Percentiles rank a stretch among this genome's conserved stretches.
These are phyloP conservation scores for Neogobius melanostomus DNA, from an alignment of 2,113 vertebrate species.

Conservation along the genomic window DNA sequence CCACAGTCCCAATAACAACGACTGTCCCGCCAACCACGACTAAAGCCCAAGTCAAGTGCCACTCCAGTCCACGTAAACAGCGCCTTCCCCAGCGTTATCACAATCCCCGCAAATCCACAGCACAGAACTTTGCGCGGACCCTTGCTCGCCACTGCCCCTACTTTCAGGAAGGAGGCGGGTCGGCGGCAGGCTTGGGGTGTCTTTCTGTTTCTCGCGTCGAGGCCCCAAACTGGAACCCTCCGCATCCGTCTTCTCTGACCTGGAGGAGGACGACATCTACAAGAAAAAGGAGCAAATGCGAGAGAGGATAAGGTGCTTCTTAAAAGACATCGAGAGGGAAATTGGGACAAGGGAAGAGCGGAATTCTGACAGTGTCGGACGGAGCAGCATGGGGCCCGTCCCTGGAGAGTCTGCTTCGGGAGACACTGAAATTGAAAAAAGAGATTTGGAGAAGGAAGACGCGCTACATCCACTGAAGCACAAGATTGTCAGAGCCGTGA, in stretches of 20 bases:
- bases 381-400: slow-evolving; percentile 19
- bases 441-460: slow-evolving; percentile 32
- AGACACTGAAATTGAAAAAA: slow-evolving; percentile 43
- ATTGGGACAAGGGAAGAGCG: slow-evolving; percentile 37
- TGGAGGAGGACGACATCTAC: slow-evolving; percentile 79
- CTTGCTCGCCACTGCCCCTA: slow-evolving; percentile 68
- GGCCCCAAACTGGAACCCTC: slow-evolving; percentile 92
- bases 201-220: slow-evolving; percentile 95
- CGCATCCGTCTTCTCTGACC: slow-evolving; percentile 94
- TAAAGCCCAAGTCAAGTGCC: slow-evolving; percentile 52
- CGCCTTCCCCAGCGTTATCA: slow-evolving; percentile 22
- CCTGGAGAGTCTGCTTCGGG: slow-evolving; percentile 36
- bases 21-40: slow-evolving; percentile 29
- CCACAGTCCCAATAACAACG: slow-evolving; percentile 5
- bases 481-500: slow-evolving; percentile 36
- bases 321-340: slow-evolving; percentile 63
- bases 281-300: slow-evolving; percentile 67
- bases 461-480: slow-evolving; percentile 34
- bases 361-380: slow-evolving; percentile 30
- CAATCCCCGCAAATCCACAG: slow-evolving; percentile 35
- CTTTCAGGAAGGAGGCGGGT: slow-evolving; percentile 38
- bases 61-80: slow-evolving; percentile 27
- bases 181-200: slow-evolving; percentile 83
- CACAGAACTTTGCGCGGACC: slow-evolving; percentile 44
- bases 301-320: slow-evolving; percentile 61